phyloP scores from a whole-genome alignment of 2,797 vertebrate genomes.

The Heteromormyrus szaboi region DNA sequence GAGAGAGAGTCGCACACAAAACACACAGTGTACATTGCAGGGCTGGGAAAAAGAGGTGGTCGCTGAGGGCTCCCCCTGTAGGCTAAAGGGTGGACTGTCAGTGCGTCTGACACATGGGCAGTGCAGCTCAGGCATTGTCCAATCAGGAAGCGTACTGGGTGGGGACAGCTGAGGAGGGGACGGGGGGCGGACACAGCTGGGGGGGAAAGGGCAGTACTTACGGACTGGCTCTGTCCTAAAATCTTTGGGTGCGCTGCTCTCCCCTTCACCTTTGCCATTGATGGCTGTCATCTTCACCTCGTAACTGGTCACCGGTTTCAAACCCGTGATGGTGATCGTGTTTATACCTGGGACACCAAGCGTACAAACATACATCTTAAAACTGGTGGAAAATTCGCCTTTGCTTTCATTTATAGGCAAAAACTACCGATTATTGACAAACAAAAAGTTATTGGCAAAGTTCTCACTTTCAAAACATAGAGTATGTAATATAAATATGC shows the following conservation, averaged over 20 bases:
- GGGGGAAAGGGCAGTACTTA: constrained; percentile 64
- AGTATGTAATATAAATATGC: neutral
- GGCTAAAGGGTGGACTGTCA: neutral
- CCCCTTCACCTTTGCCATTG: constrained; percentile 90
- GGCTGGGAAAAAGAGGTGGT: neutral
- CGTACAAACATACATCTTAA: neutral
- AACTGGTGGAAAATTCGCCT: neutral
- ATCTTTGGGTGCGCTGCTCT: constrained; percentile 64
- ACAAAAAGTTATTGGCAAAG: neutral
- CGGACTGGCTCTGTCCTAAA: constrained; percentile 93
- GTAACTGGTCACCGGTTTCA: constrained; percentile 84
- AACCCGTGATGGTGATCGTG: constrained; percentile 69
- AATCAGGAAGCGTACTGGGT: neutral
- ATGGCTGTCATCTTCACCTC: constrained; percentile 81
- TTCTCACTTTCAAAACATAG: neutral
- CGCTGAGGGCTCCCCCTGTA: neutral
- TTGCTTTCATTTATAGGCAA: neutral
- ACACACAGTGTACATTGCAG: neutral
- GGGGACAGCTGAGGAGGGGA: constrained; percentile 11
- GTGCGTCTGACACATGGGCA: neutral
- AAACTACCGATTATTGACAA: neutral
- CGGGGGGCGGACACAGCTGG: neutral
- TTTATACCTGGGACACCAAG: constrained; percentile 59
- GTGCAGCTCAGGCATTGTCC: neutral
- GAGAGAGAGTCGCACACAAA: neutral